These are phyloP conservation scores for Agelastica alni DNA, from an alignment of 2,888 invertebrate genomes.

Conservation along the genomic window DNA sequence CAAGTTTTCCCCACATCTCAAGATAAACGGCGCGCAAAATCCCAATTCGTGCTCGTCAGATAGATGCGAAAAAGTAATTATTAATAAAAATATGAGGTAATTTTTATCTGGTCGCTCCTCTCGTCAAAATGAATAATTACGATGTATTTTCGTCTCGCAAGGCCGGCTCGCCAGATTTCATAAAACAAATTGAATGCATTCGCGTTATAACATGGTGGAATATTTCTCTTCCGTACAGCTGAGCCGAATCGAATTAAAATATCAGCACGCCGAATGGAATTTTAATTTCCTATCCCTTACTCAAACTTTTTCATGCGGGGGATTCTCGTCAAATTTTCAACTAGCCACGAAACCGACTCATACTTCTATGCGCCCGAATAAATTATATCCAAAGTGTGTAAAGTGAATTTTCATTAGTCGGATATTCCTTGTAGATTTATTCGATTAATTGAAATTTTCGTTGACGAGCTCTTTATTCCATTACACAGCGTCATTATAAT, in stretches of 20 bases:
- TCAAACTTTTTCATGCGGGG: constrained; percentile 16
- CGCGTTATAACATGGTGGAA: constrained; percentile 36
- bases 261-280: constrained; percentile 30
- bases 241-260: constrained; percentile 38
- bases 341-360: constrained; percentile 8
- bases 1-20: background rate
- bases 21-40: background rate
- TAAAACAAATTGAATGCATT: constrained; percentile 42
- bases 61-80: constrained; percentile 31
- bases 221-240: constrained; percentile 33
- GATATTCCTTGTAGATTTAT: no score
- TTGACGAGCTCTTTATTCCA: no score
- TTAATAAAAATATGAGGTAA: constrained; percentile 39
- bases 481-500: no score
- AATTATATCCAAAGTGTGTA: constrained; percentile 2
- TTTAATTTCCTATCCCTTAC: constrained; percentile 21
- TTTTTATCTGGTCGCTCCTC: constrained; percentile 35
- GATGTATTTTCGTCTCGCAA: constrained; percentile 37
- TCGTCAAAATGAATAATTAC: constrained; percentile 37
- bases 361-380: constrained; percentile 5
- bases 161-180: constrained; percentile 34
- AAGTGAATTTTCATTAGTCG: background rate
- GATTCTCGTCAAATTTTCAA: constrained; percentile 14
- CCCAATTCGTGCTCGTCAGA: background rate
- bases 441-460: no score